Evolutionary conservation across 2,797 vertebrate species (phyloP).

Genomic region (Sebastes aleutianus): DNA sequence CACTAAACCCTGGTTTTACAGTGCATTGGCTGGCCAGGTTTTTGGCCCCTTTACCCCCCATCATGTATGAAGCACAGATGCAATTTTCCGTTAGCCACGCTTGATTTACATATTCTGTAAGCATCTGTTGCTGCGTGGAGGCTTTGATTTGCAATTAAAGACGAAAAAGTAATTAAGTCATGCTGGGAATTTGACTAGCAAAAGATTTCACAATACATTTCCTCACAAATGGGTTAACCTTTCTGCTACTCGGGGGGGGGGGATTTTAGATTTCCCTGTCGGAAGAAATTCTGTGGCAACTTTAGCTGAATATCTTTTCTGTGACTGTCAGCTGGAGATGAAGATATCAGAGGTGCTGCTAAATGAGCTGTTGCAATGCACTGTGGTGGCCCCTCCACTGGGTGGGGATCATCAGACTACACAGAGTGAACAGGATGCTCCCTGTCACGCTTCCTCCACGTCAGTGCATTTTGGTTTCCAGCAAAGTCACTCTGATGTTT

Average conservation of each 20-base stretch:
- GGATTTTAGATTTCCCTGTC: background rate
- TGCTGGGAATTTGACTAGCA: background rate
- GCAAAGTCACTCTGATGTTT: constrained; percentile 25
- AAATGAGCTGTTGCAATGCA: constrained; percentile 25
- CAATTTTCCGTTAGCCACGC: constrained; percentile 29
- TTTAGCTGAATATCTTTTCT: background rate
- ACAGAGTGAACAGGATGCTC: constrained; percentile 15
- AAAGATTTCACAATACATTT: constrained; percentile 23
- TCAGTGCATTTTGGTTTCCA: constrained; percentile 25
- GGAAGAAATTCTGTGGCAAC: background rate
- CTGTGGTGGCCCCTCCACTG: constrained; percentile 25
- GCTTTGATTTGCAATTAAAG: constrained; percentile 48
- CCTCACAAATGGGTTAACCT: background rate
- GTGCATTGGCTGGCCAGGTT: constrained; percentile 5
- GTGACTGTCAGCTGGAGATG: background rate
- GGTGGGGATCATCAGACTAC: constrained; percentile 50
- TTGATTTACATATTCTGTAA: constrained; percentile 34
- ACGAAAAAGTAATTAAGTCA: constrained; percentile 13
- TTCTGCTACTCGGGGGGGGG: background rate
- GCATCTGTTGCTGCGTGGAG: constrained; percentile 52
- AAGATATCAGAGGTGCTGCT: constrained; percentile 5
- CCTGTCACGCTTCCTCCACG: background rate
- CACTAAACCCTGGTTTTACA: constrained; percentile 36
- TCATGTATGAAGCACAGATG: constrained; percentile 24
- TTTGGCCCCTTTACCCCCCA: background rate